Base-by-base conservation (phyloP, 2,113 vertebrate species). In the Gnathonemus longibarbis region DNA sequence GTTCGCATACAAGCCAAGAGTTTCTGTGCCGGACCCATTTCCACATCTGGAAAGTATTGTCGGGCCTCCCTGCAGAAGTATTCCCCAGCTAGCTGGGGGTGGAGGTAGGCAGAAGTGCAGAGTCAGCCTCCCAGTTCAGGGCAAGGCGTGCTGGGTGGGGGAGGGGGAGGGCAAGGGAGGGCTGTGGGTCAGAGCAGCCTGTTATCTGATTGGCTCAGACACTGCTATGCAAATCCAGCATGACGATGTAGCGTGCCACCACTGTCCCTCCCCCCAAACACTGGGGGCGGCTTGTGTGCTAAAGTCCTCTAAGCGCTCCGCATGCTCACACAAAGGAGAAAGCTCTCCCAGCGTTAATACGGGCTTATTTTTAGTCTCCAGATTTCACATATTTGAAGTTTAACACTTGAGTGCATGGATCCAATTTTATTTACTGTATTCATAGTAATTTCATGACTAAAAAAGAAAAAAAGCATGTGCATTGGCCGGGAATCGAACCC, bases 401-500 rank as follows among this genome's bases (percentile, higher is more conserved):
- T 39, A 35, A 39, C 70, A 39, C 31, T 77, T 80, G 13, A 80
- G 15, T 7, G 35, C 6, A 17, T 42, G 13, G 15, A 80, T 80
- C 31, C 35, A 80, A 42, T 17, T 80, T 19, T 80, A 80, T 80
- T 19, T 39, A 1, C 35, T 42, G 6, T 80, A 39, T 80, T 17
- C 6, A 19, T 17, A 42, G 35, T 42, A 19, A 80, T 19, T 6
- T 39, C 2, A 77, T 77, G 1, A 58, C 53, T 24, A 2, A n/a
- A 62, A 62, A 62, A n/a, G 5, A 13, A 13, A 27, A 66, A 13
- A 13, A n/a, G 27, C 10, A 1, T 5, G 13, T 91, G 91, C 91
- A 91, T 91, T 91, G 91, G 91, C 91, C 91, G 91, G 91, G 91
- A 91, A 91, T 91, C 91, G 74, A 91, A 91, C 91, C 91, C 91